Evolutionary conservation across 2,797 vertebrate species (phyloP).

Genomic region (Lindbergichthys nudifrons): DNA sequence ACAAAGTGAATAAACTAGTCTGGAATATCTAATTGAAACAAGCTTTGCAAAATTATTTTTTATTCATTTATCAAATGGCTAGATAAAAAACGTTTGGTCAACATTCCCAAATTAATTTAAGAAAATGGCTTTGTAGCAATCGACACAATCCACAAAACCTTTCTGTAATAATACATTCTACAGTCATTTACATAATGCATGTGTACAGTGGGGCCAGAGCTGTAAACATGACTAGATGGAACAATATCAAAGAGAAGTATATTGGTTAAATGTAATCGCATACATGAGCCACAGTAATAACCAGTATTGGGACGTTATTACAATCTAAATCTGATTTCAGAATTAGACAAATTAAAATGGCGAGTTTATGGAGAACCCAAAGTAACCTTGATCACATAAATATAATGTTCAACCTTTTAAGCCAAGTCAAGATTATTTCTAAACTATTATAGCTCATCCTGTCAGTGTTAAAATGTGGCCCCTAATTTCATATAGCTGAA

Average conservation of each 20-base stretch:
- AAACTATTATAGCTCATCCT: constrained; percentile 17
- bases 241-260: constrained; percentile 13
- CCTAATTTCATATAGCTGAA: constrained; percentile 20
- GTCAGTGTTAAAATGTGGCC: constrained; percentile 30
- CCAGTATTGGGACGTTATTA: neutral
- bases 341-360: constrained; percentile 6
- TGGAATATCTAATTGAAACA: constrained; percentile 71
- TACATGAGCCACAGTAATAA: constrained; percentile 1
- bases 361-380: constrained; percentile 9
- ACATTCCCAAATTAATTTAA: constrained; percentile 46
- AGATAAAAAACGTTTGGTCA: constrained; percentile 60
- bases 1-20: constrained; percentile 85
- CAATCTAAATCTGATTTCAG: neutral
- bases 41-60: constrained; percentile 48
- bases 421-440: neutral
- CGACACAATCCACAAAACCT: constrained; percentile 53
- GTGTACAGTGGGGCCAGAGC: constrained; percentile 18
- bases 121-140: constrained; percentile 65
- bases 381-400: constrained; percentile 4
- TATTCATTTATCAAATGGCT: constrained; percentile 79
- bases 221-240: constrained; percentile 20
- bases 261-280: neutral
- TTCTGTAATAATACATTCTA: constrained; percentile 69
- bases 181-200: constrained; percentile 60
- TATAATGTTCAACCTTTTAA: constrained; percentile 9